Evolutionary conservation across 2,888 invertebrate genomes (phyloP).

Genomic region (Lysandra bellargus): DNA sequence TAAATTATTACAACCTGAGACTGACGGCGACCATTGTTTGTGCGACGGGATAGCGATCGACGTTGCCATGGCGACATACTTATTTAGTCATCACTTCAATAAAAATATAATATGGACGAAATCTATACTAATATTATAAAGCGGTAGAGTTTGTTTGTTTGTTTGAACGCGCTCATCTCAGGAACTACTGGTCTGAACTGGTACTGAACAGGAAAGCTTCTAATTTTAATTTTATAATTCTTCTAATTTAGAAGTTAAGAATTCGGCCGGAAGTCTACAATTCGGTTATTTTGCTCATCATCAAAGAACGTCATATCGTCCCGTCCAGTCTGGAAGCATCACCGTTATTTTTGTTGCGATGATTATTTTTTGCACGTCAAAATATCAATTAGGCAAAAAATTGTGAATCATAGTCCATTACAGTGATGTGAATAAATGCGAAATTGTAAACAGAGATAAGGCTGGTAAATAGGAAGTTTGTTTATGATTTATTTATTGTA

Average conservation of each 20-base stretch:
- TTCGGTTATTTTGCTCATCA: not conserved
- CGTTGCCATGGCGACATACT: too few relatives aligned
- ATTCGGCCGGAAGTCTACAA: not conserved
- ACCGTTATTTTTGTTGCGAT: not conserved
- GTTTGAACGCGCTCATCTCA: too few relatives aligned
- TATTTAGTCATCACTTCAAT: too few relatives aligned
- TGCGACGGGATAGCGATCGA: too few relatives aligned
- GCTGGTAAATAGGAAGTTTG: slow-evolving; percentile 9
- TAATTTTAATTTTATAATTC: too few relatives aligned
- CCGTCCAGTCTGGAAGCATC: slow-evolving; percentile 3
- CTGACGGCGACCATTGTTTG: too few relatives aligned
- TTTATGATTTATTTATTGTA: slow-evolving; percentile 2
- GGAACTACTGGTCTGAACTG: too few relatives aligned
- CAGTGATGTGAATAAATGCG: not conserved
- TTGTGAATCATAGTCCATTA: not conserved
- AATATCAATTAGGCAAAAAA: slow-evolving; percentile 14
- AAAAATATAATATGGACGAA: too few relatives aligned
- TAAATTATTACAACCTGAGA: too few relatives aligned
- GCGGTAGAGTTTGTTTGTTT: too few relatives aligned
- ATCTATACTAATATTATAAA: too few relatives aligned
- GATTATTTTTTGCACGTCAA: slow-evolving; percentile 3
- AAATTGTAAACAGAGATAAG: slow-evolving; percentile 14
- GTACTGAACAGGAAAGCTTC: too few relatives aligned
- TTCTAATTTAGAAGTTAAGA: not conserved
- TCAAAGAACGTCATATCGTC: not conserved